phyloP scores from a whole-genome alignment of 2,113 vertebrate species.

The Hemiscyllium ocellatum region DNA sequence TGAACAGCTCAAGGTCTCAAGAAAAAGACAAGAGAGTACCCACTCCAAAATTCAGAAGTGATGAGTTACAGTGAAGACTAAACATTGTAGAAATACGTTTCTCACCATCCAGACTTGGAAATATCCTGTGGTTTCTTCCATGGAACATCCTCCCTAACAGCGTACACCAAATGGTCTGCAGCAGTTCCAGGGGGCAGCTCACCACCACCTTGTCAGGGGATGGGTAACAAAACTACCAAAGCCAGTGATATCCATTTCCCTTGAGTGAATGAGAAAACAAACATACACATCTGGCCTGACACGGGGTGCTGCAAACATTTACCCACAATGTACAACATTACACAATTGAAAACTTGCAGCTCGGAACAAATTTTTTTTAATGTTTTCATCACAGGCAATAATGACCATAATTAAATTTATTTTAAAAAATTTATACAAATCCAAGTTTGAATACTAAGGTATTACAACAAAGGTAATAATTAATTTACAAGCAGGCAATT shows the following conservation, averaged over 20 bases:
- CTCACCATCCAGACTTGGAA: too few species aligned
- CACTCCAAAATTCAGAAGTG: not conserved
- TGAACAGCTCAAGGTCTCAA: not conserved
- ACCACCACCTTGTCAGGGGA: too few species aligned
- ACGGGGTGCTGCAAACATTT: not conserved
- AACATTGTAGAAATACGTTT: not conserved
- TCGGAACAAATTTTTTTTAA: not conserved
- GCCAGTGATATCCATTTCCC: too few species aligned
- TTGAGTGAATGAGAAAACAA: too few species aligned
- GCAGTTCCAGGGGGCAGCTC: too few species aligned
- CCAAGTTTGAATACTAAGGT: slow-evolving; percentile 26
- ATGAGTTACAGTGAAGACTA: not conserved
- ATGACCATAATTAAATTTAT: slow-evolving; percentile 14
- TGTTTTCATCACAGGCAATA: slow-evolving; percentile 24
- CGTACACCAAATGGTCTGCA: too few species aligned
- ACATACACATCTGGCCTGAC: not conserved
- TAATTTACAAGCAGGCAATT: slow-evolving; percentile 20
- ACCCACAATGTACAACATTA: not conserved
- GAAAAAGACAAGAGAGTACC: not conserved
- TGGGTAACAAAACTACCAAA: too few species aligned
- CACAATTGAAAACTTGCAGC: not conserved
- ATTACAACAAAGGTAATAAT: slow-evolving; percentile 26
- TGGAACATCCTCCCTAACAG: too few species aligned
- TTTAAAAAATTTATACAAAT: slow-evolving; percentile 29
- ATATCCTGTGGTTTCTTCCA: too few species aligned